Conservation (phyloP, 2,888 invertebrate species). For the Eristalinus sepulchralis region DNA sequence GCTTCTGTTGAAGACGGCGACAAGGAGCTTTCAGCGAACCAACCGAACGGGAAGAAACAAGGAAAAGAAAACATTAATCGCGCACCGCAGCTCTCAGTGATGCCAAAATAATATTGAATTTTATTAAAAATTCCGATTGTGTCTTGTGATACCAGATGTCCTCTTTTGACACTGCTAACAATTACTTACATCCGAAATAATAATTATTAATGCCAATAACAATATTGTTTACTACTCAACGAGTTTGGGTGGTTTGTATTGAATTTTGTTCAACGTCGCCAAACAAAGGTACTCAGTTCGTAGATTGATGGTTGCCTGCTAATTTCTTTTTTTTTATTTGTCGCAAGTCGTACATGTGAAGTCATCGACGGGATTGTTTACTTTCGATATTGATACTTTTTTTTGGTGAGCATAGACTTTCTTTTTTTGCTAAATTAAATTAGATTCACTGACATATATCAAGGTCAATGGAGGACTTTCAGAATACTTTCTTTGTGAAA, state of each 20-base stretch:
- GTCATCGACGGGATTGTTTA: neutral
- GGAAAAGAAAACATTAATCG: neutral
- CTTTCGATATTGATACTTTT: neutral
- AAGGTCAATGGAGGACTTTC: no score
- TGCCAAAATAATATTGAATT: neutral
- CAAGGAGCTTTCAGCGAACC: neutral
- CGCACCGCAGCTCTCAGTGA: neutral
- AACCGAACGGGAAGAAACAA: neutral
- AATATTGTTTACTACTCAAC: neutral
- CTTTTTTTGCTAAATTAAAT: no score
- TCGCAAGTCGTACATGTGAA: neutral
- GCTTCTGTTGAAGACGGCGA: conserved; percentile 12
- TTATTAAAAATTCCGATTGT: neutral
- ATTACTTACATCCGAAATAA: conserved; percentile 1
- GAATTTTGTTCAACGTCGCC: neutral
- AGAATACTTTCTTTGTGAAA: no score
- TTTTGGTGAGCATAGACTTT: no score
- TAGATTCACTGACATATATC: no score
- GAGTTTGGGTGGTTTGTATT: neutral
- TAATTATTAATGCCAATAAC: conserved; percentile 4
- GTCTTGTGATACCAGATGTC: neutral
- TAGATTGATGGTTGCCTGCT: neutral
- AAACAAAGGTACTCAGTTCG: neutral
- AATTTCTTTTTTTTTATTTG: neutral
- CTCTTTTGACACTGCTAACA: neutral